Evolutionary conservation across 1,140 invertebrate genomes (phyloP).

Genomic region (Drosophila melanica): DNA sequence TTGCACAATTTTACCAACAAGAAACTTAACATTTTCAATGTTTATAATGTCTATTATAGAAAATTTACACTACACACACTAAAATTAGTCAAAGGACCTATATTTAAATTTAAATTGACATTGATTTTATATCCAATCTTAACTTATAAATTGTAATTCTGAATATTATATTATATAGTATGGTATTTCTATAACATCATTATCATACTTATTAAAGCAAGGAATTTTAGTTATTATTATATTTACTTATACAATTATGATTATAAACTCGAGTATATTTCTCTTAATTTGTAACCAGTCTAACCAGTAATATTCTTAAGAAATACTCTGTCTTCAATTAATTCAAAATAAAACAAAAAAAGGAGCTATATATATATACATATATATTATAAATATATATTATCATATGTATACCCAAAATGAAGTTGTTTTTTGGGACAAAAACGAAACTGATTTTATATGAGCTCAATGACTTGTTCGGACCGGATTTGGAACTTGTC

Average conservation of each 20-base stretch:
- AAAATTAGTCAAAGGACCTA: constrained; percentile 51
- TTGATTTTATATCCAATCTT: constrained; percentile 23
- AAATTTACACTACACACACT: constrained; percentile 54
- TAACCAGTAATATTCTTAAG: constrained; percentile 60
- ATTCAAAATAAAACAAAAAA: constrained; percentile 63
- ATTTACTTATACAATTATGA: constrained; percentile 20
- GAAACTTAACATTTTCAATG: constrained; percentile 70
- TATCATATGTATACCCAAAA: constrained; percentile 23
- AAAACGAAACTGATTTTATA: background rate
- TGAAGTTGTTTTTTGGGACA: background rate
- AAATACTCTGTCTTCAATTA: constrained; percentile 69
- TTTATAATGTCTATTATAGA: constrained; percentile 48
- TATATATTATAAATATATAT: constrained; percentile 38
- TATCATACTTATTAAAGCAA: constrained; percentile 1
- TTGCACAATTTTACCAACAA: constrained; percentile 73
- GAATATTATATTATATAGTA: constrained; percentile 2
- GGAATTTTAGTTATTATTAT: constrained; percentile 13
- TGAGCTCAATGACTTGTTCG: constrained; percentile 7
- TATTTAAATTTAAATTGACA: constrained; percentile 23
- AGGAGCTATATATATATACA: constrained; percentile 50
- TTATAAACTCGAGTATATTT: constrained; percentile 49
- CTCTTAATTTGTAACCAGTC: constrained; percentile 60
- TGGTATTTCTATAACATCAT: constrained; percentile 13
- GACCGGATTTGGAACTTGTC: constrained; percentile 7
- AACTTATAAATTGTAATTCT: constrained; percentile 13